Conservation (phyloP, 2,797 vertebrate species). For the Tangara arthus region DNA sequence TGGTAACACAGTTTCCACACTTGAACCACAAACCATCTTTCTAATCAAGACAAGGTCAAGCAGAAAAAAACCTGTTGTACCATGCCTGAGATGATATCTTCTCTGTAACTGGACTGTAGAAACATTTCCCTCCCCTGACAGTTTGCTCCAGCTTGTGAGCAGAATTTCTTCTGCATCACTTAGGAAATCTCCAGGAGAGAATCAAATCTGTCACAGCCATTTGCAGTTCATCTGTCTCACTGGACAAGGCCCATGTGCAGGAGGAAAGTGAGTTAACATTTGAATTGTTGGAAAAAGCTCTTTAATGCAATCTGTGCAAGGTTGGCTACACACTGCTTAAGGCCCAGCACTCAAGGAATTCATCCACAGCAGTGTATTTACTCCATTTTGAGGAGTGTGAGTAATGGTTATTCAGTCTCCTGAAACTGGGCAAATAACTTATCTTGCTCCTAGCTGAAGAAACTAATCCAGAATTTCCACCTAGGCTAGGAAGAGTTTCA, state of each 20-base stretch:
- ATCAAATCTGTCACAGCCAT: background rate
- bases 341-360: background rate
- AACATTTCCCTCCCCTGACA: background rate
- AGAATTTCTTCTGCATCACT: background rate
- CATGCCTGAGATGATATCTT: background rate
- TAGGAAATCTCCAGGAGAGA: background rate
- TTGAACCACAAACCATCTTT: background rate
- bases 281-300: background rate
- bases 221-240: background rate
- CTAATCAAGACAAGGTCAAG: background rate
- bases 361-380: background rate
- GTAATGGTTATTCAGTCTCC: background rate
- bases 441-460: background rate
- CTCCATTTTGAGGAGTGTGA: background rate
- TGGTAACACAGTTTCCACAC: rapidly evolving
- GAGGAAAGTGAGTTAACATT: background rate
- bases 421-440: background rate
- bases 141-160: background rate
- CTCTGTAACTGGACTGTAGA: background rate
- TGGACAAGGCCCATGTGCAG: background rate
- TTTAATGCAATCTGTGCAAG: background rate
- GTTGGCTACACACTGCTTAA: background rate
- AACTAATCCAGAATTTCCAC: background rate
- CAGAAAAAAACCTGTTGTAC: background rate
- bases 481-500: background rate